phyloP scores from a whole-genome alignment of 2,113 vertebrate species.

The Xenopus borealis region DNA sequence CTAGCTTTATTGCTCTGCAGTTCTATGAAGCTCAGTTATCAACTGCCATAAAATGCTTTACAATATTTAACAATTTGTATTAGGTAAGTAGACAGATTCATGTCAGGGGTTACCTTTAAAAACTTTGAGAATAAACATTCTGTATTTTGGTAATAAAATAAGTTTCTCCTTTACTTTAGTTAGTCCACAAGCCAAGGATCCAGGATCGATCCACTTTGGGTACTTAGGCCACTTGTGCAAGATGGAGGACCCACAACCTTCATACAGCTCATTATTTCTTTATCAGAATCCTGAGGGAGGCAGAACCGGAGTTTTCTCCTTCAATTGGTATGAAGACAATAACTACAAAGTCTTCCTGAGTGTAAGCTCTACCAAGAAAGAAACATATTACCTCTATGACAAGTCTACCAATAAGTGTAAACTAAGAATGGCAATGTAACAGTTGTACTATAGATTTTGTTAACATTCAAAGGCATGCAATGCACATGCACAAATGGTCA shows the following conservation, averaged over 20 bases:
- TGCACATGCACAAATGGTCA: too few relatives aligned
- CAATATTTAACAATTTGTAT: too few relatives aligned
- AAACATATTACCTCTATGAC: constrained; percentile 72
- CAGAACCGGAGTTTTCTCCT: constrained; percentile 83
- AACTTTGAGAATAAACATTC: too few relatives aligned
- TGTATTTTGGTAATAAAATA: too few relatives aligned
- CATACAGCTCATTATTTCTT: constrained; percentile 64
- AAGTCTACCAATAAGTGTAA: constrained; percentile 82
- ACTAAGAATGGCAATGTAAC: not conserved
- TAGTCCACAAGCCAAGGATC: constrained; percentile 67
- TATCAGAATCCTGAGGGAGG: constrained; percentile 84
- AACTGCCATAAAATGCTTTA: too few relatives aligned
- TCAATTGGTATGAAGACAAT: constrained; percentile 97
- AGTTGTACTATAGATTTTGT: too few relatives aligned
- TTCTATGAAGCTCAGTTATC: too few relatives aligned
- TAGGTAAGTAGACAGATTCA: too few relatives aligned
- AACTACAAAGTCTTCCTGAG: constrained; percentile 95
- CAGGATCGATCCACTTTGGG: constrained; percentile 70
- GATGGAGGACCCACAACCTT: constrained; percentile 65
- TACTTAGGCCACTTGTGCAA: constrained; percentile 68
- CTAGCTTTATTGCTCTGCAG: too few relatives aligned
- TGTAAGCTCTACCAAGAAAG: constrained; percentile 69
- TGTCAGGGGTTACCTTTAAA: too few relatives aligned
- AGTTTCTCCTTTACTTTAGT: constrained; percentile 56
- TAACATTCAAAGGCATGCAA: too few relatives aligned